Conservation (phyloP, 2,888 invertebrate species). For the Gasteruption jaculator region DNA sequence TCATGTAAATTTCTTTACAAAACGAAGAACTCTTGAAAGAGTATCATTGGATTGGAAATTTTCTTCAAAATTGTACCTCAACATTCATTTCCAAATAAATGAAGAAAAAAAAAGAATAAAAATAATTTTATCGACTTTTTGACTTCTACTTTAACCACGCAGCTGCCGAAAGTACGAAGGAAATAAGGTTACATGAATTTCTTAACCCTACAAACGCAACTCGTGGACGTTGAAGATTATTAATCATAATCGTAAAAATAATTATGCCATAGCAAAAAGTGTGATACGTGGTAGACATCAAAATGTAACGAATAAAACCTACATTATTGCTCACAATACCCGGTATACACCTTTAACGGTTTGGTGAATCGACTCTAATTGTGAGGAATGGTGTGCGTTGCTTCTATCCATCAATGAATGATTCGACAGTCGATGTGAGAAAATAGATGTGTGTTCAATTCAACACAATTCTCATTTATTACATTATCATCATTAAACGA, state of each 20-base stretch:
- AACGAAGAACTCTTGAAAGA: constrained; percentile 2
- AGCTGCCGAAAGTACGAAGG: too few relatives aligned
- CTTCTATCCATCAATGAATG: constrained; percentile 26
- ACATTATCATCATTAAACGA: too few relatives aligned
- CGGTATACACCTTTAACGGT: constrained; percentile 9
- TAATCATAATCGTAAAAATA: constrained; percentile 38
- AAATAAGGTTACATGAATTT: too few relatives aligned
- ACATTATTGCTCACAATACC: too few relatives aligned
- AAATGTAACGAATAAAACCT: too few relatives aligned
- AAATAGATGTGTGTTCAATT: too few relatives aligned
- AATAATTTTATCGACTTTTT: too few relatives aligned
- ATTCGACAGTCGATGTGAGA: constrained; percentile 33
- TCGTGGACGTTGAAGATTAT: constrained; percentile 23
- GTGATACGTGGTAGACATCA: too few relatives aligned
- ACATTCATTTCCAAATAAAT: not conserved
- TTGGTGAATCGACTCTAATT: constrained; percentile 35
- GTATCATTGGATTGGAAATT: not conserved
- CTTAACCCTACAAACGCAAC: constrained; percentile 8
- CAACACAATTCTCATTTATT: too few relatives aligned
- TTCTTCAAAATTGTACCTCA: not conserved
- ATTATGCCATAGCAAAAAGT: constrained; percentile 17
- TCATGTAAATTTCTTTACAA: too few relatives aligned
- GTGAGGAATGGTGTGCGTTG: constrained; percentile 34
- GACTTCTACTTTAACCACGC: too few relatives aligned
- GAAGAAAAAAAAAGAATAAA: too few relatives aligned